Evolutionary conservation across 35 echinoderm and acorn worm species (phyloP), one percentile per base, ranked within the genome.

Genomic region (Chiridota heheva): DNA sequence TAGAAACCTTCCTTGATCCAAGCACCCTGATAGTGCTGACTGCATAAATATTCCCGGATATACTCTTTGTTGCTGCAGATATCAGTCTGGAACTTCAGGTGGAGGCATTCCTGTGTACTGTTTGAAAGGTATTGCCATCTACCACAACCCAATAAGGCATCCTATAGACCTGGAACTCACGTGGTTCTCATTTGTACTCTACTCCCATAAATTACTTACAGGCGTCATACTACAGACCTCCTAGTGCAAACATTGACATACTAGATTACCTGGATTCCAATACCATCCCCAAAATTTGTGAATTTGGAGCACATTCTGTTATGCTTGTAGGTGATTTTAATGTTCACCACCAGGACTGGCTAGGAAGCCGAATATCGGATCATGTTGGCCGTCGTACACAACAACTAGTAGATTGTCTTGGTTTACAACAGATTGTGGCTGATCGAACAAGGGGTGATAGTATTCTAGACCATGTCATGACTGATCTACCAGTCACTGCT

Each of bases 261-360:
- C 77, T 91, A 15, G 58, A 66, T 62, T 91, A 84, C 46, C 72
- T 91, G 8, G 72, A 85, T 40, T 77, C 72, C 63, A 72, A 16
- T 64, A 85, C 46, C 34, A 18, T 88, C 28, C 33, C 67, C 13
- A 70, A 70, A 81, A 45, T 88, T 1, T 22, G 1, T 6, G 82
- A 42, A 78, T 70, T 77, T 37, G 40, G 65, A 43, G 88, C 81
- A 5, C 55, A 78, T 7, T 91, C 88, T 42, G 72, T 91, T 12
- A 60, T 85, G 7, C 44, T 91, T 3, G 22, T 77, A 31, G 88
- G 81, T 17, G 81, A 91, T 36, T 91, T 91, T 61, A 83, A 89
- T 44, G 81, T 91, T 34, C 88, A 91, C 60, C 88, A 91, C 34
- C 42, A 27, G 34, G 88, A 86, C 26, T 91, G 81, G 88, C 73